A percentile compares a stretch with the other conserved stretches of the same genome.
Evolutionary conservation across 2,797 vertebrate genomes (phyloP).

Genomic region (Sebastes oblongus): DNA sequence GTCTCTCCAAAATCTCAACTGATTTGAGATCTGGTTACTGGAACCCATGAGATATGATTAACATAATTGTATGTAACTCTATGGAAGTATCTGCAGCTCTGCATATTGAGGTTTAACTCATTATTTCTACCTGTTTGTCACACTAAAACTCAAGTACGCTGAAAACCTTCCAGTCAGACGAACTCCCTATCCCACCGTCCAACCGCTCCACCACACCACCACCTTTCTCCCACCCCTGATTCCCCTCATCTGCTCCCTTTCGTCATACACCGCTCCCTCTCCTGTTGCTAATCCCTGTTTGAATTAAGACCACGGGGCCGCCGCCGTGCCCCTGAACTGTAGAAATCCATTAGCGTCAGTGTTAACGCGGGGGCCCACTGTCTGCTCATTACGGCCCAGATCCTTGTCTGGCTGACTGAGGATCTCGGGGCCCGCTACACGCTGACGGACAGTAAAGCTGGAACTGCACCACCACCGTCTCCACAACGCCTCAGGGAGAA

Average conservation of each 20-base stretch:
- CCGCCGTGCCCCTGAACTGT: constrained; percentile 49
- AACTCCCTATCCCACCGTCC: neutral
- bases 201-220: neutral
- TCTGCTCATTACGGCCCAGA: constrained; percentile 58
- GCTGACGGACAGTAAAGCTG: constrained; percentile 32
- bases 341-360: constrained; percentile 68
- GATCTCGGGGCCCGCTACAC: constrained; percentile 4
- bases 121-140: neutral
- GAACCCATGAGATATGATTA: neutral
- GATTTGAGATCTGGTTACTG: no score
- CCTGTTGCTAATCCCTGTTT: constrained; percentile 51
- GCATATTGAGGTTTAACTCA: neutral
- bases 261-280: constrained; percentile 1
- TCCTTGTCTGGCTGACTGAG: constrained; percentile 37
- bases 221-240: neutral
- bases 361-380: constrained; percentile 43
- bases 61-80: neutral
- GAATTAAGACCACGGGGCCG: constrained; percentile 57
- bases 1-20: no score
- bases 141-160: neutral
- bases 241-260: constrained; percentile 20
- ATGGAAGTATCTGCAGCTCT: neutral
- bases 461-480: constrained; percentile 29
- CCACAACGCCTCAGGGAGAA: constrained; percentile 21
- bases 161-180: neutral